phyloP scores from a whole-genome alignment of 2,113 vertebrate species.

The Pipra filicauda region DNA sequence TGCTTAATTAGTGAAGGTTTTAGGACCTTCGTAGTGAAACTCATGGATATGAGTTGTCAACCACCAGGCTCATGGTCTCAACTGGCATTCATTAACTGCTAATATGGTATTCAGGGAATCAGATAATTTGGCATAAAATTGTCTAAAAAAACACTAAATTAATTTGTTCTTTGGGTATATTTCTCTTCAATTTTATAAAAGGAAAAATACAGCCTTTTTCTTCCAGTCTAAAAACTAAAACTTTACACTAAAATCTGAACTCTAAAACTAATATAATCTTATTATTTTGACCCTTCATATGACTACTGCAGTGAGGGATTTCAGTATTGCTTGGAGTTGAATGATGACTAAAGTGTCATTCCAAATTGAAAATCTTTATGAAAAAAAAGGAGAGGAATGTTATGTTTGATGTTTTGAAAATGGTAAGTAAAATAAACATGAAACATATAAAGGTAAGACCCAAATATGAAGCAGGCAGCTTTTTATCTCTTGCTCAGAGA shows the following conservation, averaged over 20 bases:
- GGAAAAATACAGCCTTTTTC: background rate
- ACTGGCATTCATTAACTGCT: background rate
- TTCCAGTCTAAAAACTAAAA: background rate
- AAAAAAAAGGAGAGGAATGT: background rate
- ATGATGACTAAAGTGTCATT: background rate
- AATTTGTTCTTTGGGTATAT: background rate
- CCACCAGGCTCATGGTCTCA: background rate
- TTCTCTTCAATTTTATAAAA: background rate
- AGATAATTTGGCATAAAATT: background rate
- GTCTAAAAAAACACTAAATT: background rate
- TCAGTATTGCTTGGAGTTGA: background rate
- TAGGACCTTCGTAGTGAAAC: background rate
- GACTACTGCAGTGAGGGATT: background rate
- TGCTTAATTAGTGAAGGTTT: background rate
- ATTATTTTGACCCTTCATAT: background rate
- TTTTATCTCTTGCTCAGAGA: background rate
- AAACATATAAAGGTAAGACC: background rate
- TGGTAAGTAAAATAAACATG: background rate
- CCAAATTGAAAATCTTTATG: background rate
- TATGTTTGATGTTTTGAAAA: background rate
- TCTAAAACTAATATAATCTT: background rate
- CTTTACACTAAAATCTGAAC: background rate
- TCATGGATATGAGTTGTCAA: background rate
- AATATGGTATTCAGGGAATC: background rate
- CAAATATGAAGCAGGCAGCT: background rate